Conservation (phyloP, 2,888 invertebrate genomes). For the Diplazon laetatorius region DNA sequence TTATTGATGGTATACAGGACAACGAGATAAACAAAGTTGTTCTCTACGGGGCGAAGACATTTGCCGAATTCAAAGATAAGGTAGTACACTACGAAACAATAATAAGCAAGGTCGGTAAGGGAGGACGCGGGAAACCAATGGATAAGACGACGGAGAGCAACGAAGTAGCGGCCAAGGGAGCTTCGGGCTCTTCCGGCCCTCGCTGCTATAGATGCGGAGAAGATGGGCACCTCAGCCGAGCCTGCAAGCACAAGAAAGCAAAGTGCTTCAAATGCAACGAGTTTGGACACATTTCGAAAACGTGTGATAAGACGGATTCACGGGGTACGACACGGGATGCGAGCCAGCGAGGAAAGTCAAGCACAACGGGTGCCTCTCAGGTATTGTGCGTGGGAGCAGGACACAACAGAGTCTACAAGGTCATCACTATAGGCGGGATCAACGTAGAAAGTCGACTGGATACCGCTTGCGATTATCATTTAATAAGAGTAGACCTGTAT, state of each 20-base stretch:
- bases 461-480: constrained; percentile 34
- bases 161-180: not conserved
- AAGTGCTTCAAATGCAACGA: constrained; percentile 68
- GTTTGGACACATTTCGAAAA: constrained; percentile 65
- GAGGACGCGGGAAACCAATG: not conserved
- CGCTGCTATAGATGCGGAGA: no score
- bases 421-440: not conserved
- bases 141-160: no score
- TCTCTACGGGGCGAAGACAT: constrained; percentile 37
- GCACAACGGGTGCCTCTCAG: not conserved
- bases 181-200: not conserved
- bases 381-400: constrained; percentile 14
- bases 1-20: constrained; percentile 26
- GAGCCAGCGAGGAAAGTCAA: not conserved
- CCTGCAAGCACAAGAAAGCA: constrained; percentile 26
- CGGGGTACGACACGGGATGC: not conserved
- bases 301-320: constrained; percentile 25
- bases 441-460: constrained; percentile 13
- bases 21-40: constrained; percentile 16
- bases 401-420: constrained; percentile 21
- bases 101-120: constrained; percentile 13
- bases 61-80: constrained; percentile 23
- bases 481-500: constrained; percentile 23
- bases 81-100: constrained; percentile 29
- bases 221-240: no score